A percentile compares a stretch with the other conserved stretches of the same genome.
These are phyloP conservation scores for Prionchulus punctatus DNA, from an alignment of 2,888 invertebrate genomes.

Conservation along the genomic window DNA sequence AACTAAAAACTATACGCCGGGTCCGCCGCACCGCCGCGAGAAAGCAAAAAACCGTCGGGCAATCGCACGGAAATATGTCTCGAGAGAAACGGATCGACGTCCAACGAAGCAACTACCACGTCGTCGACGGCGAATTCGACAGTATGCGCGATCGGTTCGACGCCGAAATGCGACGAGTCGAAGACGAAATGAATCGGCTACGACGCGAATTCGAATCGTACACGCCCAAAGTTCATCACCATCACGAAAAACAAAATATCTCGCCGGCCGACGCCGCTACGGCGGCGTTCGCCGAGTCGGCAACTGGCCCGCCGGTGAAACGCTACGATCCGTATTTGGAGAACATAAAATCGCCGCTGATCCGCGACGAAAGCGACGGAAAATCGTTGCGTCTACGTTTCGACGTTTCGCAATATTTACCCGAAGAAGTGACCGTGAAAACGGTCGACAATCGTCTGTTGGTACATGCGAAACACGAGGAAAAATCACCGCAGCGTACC, in stretches of 20 bases:
- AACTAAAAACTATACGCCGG: too few species aligned
- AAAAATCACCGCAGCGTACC: conserved; percentile 85
- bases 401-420: conserved; percentile 86
- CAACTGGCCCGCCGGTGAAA: conserved; percentile 2
- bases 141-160: conserved; percentile 87
- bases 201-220: conserved; percentile 26
- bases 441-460: conserved; percentile 86
- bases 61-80: too few species aligned
- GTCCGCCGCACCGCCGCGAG: too few species aligned
- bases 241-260: not conserved
- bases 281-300: not conserved
- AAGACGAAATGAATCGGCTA: conserved; percentile 65
- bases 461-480: conserved; percentile 85
- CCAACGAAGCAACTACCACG: conserved; percentile 23
- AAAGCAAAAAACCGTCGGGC: too few species aligned
- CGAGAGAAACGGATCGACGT: conserved; percentile 22
- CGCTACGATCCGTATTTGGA: conserved; percentile 31
- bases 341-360: conserved; percentile 54
- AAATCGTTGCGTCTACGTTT: conserved; percentile 84
- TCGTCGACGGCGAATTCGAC: conserved; percentile 66
- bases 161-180: conserved; percentile 93
- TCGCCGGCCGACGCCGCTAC: not conserved
- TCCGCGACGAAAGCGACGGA: conserved; percentile 80
- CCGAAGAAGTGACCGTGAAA: conserved; percentile 86
- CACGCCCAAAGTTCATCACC: conserved; percentile 10